Percentiles rank a stretch among this genome's conserved stretches.
phyloP scores from a whole-genome alignment of 2,888 invertebrate genomes.

The Drosophila yooni region DNA sequence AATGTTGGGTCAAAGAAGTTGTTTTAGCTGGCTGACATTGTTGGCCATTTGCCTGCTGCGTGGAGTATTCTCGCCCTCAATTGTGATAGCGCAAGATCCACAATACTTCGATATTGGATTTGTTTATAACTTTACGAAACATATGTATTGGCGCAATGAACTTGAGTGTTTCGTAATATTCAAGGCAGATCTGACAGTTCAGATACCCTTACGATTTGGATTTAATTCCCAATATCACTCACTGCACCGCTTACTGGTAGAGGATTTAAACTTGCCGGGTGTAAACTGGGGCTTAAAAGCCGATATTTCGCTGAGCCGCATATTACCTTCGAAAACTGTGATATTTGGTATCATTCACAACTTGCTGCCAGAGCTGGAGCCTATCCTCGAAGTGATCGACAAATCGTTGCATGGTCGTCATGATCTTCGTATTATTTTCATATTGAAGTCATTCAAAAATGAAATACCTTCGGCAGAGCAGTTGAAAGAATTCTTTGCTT shows the following conservation, averaged over 20 bases:
- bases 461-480: background rate
- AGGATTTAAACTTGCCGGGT: constrained; percentile 37
- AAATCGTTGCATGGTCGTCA: constrained; percentile 35
- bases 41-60: constrained; percentile 8
- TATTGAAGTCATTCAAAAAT: background rate
- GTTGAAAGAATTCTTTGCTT: constrained; percentile 41
- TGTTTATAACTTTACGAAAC: constrained; percentile 7
- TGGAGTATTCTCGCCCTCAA: background rate
- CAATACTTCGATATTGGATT: constrained; percentile 22
- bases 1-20: constrained; percentile 17
- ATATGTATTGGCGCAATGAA: constrained; percentile 17
- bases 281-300: constrained; percentile 32
- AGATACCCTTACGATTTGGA: background rate
- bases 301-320: constrained; percentile 7
- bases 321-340: constrained; percentile 21
- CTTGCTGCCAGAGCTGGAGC: constrained; percentile 28
- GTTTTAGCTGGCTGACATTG: background rate
- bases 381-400: constrained; percentile 33
- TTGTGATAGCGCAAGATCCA: no score
- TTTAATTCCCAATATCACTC: background rate
- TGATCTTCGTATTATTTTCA: constrained; percentile 32
- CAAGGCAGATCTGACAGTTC: background rate
- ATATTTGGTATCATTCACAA: constrained; percentile 29
- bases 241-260: constrained; percentile 33
- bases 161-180: constrained; percentile 30